Percentiles rank a stretch among this genome's conserved stretches.
phyloP scores from a whole-genome alignment of 2,888 invertebrate species.

The Hoplodrina blanda region DNA sequence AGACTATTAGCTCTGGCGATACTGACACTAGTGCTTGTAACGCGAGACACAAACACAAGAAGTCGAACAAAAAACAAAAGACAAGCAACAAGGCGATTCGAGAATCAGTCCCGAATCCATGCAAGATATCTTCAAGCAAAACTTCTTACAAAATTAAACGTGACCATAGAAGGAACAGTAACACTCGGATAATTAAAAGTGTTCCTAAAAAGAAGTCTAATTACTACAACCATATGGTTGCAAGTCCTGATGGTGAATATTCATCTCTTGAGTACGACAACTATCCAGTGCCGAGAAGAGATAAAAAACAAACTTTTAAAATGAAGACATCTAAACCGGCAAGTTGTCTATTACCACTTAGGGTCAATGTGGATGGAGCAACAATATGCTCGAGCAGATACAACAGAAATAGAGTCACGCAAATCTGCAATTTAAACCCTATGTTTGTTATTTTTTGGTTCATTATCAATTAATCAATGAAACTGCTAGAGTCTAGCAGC shows the following conservation, averaged over 20 bases:
- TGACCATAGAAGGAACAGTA: constrained; percentile 61
- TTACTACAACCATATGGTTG: constrained; percentile 62
- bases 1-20: constrained; percentile 66
- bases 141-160: constrained; percentile 49
- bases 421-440: too few species aligned
- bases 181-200: constrained; percentile 67
- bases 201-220: constrained; percentile 63
- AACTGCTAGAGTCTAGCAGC: too few species aligned
- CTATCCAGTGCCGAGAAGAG: constrained; percentile 47
- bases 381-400: too few species aligned
- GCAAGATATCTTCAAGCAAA: constrained; percentile 57
- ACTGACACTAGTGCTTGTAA: constrained; percentile 66
- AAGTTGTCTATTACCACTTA: constrained; percentile 48
- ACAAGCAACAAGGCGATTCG: constrained; percentile 39
- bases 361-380: too few species aligned
- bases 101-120: constrained; percentile 41
- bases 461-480: too few species aligned
- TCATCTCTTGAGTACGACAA: constrained; percentile 60
- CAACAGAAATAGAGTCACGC: too few species aligned
- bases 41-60: constrained; percentile 63
- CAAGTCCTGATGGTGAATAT: constrained; percentile 64
- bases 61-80: constrained; percentile 61
- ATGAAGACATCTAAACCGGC: constrained; percentile 75
- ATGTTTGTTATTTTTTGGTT: too few species aligned
- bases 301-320: constrained; percentile 61